Evolutionary conservation across 2,113 vertebrate species (phyloP).

Genomic region (Embiotoca jacksoni): DNA sequence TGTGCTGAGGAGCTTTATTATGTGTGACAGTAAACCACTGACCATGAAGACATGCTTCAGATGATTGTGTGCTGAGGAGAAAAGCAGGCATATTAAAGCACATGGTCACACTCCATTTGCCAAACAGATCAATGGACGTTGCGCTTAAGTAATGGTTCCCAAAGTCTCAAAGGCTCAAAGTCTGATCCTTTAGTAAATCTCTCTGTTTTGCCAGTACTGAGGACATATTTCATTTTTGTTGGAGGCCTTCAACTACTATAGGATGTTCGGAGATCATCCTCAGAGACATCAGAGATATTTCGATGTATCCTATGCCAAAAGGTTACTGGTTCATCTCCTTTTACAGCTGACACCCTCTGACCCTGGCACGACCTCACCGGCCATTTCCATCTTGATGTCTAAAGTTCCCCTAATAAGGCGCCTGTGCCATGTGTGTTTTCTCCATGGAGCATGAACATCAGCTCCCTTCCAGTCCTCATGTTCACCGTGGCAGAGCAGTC

Average conservation of each 20-base stretch:
- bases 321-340: constrained; percentile 69
- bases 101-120: constrained; percentile 52
- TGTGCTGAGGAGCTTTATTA: constrained; percentile 7
- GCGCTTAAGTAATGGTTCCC: constrained; percentile 4
- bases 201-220: constrained; percentile 15
- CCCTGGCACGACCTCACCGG: constrained; percentile 51
- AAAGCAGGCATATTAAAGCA: constrained; percentile 43
- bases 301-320: constrained; percentile 45
- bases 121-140: constrained; percentile 56
- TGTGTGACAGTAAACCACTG: constrained; percentile 53
- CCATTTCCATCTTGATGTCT: constrained; percentile 46
- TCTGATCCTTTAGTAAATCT: constrained; percentile 43
- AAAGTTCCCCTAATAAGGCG: constrained; percentile 44
- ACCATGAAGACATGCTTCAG: constrained; percentile 61
- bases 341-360: constrained; percentile 63
- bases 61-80: constrained; percentile 31
- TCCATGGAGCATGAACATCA: constrained; percentile 43
- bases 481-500: constrained; percentile 30
- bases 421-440: constrained; percentile 40
- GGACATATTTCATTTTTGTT: constrained; percentile 42
- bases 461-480: constrained; percentile 26
- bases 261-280: constrained; percentile 24
- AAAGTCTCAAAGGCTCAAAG: constrained; percentile 16
- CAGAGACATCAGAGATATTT: constrained; percentile 13
- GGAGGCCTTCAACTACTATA: constrained; percentile 25